phyloP scores from a whole-genome alignment of 2,797 vertebrate species.

The Apogon talboti region DNA sequence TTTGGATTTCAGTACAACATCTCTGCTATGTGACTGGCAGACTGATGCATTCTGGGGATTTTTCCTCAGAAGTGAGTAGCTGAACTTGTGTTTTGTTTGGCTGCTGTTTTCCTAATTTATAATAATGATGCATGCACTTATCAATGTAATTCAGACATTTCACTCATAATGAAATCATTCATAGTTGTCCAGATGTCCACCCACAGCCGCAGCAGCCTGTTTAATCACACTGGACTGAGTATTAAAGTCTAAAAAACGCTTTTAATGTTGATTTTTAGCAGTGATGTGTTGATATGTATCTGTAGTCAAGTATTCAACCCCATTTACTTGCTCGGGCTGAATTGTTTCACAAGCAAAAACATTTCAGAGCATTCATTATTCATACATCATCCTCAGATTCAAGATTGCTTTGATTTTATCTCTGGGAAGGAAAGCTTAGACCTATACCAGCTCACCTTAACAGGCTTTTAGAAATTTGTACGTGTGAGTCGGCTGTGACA shows the following conservation, averaged over 20 bases:
- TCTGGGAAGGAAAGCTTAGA: constrained; percentile 40
- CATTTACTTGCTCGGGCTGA: constrained; percentile 49
- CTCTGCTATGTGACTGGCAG: constrained; percentile 41
- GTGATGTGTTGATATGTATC: constrained; percentile 32
- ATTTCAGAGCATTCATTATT: constrained; percentile 72
- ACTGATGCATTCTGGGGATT: constrained; percentile 17
- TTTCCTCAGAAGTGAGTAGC: neutral
- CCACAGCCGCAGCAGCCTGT: too few relatives aligned
- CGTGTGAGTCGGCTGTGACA: constrained; percentile 50
- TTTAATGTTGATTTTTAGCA: constrained; percentile 32
- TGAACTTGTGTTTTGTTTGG: neutral
- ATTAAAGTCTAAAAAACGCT: constrained; percentile 27
- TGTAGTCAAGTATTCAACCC: constrained; percentile 42
- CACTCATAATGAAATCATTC: too few relatives aligned
- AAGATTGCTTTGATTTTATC: constrained; percentile 73
- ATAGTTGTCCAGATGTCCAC: too few relatives aligned
- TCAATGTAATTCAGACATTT: constrained; percentile 6
- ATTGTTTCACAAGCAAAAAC: constrained; percentile 61
- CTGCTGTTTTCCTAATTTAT: neutral
- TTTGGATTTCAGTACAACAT: constrained; percentile 28
- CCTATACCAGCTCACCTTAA: constrained; percentile 39
- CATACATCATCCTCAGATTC: constrained; percentile 56
- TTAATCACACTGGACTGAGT: constrained; percentile 3
- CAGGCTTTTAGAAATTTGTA: constrained; percentile 48
- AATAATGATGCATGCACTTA: neutral